Evolutionary conservation across 2,797 vertebrate genomes (phyloP).

Genomic region (Gymnopithys bicolor): DNA sequence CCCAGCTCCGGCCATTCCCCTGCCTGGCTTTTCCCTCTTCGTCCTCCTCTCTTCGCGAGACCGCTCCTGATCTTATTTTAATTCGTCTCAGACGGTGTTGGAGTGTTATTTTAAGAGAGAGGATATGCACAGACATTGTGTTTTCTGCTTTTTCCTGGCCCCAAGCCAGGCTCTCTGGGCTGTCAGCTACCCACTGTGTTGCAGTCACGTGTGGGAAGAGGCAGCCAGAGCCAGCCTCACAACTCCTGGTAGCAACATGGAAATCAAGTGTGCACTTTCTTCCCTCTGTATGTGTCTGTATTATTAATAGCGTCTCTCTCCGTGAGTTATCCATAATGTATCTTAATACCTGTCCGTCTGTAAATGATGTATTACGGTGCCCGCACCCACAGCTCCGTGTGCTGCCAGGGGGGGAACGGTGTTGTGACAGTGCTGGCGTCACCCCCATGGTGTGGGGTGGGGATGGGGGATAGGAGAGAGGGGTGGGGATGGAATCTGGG

Average conservation of each 20-base stretch:
- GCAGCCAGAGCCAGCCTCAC: slow-evolving; percentile 70
- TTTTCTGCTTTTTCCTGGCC: slow-evolving; percentile 89
- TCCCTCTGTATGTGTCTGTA: slow-evolving; percentile 74
- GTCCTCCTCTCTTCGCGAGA: slow-evolving; percentile 24
- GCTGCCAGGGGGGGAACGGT: background rate
- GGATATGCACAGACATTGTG: slow-evolving; percentile 79
- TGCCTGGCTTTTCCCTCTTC: slow-evolving; percentile 11
- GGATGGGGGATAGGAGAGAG: background rate
- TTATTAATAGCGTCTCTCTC: slow-evolving; percentile 77
- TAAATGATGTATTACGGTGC: slow-evolving; percentile 23
- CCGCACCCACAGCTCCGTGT: background rate
- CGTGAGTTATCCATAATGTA: slow-evolving; percentile 67
- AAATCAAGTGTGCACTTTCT: slow-evolving; percentile 68
- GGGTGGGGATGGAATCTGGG: rapidly evolving
- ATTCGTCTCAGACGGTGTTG: slow-evolving; percentile 78
- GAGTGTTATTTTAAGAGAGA: slow-evolving; percentile 80
- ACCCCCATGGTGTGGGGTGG: background rate
- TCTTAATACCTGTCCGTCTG: slow-evolving; percentile 70
- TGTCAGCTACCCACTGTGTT: slow-evolving; percentile 78
- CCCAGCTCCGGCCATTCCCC: background rate
- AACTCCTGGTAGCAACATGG: slow-evolving; percentile 73
- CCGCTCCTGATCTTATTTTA: slow-evolving; percentile 75
- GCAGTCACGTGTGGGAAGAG: slow-evolving; percentile 78
- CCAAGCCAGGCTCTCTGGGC: slow-evolving; percentile 78
- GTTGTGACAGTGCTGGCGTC: rapidly evolving